Base-by-base conservation (phyloP, 2,113 vertebrate species). In the Gambusia holbrooki region DNA sequence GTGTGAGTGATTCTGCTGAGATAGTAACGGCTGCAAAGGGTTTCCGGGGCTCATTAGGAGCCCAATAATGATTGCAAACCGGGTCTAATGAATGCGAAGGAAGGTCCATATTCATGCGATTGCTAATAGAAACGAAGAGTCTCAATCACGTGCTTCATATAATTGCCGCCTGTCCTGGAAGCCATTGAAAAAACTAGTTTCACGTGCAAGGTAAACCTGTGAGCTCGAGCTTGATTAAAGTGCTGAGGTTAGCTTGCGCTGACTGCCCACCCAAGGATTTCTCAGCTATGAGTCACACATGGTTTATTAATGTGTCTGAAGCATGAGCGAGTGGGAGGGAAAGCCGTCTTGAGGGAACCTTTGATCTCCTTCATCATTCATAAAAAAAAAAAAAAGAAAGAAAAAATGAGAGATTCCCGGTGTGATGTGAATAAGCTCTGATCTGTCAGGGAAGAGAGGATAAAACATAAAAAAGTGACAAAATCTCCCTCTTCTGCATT, bases 271-370 rank as follows among this genome's bases (percentile, higher is more conserved):
- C 71, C 58, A 29, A 85, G 83, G 85, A 83, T 77, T 83, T 74
- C 84, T 87, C 80, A 66, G 76, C 83, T 71, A 70, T 86, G 87
- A 90, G 62, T 89, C 88, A 90, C 35, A 25, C n/a, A 32, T 27
- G 76, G 14, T 80, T 78, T 63, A 68, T 66, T 73, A 77, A 77
- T 71, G 74, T 71, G 74, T 71, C 69, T 64, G 72, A 72, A 65
- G 42, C 64, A 30, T 54, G 66, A 12, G n/a, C 29, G 73, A 30
- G 84, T 73, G 79, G 85, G 79, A 74, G 75, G 81, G 67, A 73
- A 68, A 70, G 61, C 58, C 66, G 66, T 77, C 77, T 54, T 19
- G 69, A 29, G 66, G 61, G 42, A 74, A 45, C 70, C 73, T 82
- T 51, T 73, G 77, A 71, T 74, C 83, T 71, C 62, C 78, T 67